These are phyloP conservation scores for Threskiornis aethiopicus DNA, from an alignment of 2,797 vertebrate species.

Conservation along the genomic window DNA sequence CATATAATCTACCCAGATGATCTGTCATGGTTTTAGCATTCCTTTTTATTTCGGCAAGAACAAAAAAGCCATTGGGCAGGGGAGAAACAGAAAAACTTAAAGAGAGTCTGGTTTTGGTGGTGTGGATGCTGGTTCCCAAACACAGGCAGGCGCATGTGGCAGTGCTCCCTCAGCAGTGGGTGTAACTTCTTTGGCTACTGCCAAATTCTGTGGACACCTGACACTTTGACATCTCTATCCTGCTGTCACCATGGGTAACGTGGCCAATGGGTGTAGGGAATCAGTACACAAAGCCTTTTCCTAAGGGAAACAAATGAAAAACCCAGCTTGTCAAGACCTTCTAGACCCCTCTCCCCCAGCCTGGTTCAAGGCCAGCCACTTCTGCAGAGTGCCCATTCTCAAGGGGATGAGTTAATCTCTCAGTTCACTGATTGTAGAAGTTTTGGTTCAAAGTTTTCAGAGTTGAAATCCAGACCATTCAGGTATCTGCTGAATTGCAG, in stretches of 20 bases:
- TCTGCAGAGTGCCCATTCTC: background rate
- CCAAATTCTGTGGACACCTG: background rate
- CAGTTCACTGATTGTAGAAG: background rate
- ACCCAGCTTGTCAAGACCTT: background rate
- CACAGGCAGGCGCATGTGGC: background rate
- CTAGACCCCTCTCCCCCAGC: background rate
- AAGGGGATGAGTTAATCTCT: background rate
- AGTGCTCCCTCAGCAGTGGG: background rate
- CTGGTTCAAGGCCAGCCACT: background rate
- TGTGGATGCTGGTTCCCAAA: background rate
- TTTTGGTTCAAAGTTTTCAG: background rate
- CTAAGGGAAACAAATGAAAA: background rate
- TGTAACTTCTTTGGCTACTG: background rate
- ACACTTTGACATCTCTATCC: background rate
- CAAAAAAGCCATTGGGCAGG: background rate
- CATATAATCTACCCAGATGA: background rate
- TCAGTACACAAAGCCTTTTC: background rate
- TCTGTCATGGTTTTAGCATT: background rate
- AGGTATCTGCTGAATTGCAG: background rate
- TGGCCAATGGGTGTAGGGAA: background rate
- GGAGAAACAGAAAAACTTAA: background rate
- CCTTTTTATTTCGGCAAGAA: background rate
- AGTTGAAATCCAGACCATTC: background rate
- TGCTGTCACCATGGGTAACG: background rate
- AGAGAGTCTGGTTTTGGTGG: background rate